Evolutionary conservation across 2,797 vertebrate genomes (phyloP).

Genomic region (Danionella dracula): DNA sequence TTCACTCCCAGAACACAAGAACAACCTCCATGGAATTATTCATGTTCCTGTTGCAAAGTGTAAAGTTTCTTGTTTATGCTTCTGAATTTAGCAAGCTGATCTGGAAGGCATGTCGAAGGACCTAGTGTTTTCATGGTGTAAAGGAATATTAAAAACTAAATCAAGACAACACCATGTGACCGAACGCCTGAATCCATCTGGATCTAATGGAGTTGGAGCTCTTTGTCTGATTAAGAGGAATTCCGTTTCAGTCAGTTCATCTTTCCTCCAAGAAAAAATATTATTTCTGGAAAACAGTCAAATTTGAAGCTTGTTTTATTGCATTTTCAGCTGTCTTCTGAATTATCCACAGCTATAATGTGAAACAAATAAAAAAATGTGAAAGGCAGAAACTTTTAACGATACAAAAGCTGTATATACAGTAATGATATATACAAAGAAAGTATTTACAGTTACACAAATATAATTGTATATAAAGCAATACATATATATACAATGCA

Average conservation of each 20-base stretch:
- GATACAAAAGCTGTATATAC: slow-evolving; percentile 73
- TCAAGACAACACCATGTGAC: neutral
- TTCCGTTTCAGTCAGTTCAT: neutral
- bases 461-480: slow-evolving; percentile 78
- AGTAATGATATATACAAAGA: slow-evolving; percentile 69
- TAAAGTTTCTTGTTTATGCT: neutral
- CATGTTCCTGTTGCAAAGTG: neutral
- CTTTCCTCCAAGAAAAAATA: neutral
- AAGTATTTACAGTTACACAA: slow-evolving; percentile 79
- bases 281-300: neutral
- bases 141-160: neutral
- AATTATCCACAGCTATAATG: no score
- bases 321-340: neutral
- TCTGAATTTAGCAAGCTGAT: neutral
- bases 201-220: neutral
- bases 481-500: slow-evolving; percentile 84
- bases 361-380: neutral
- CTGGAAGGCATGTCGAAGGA: neutral
- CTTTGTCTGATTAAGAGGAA: neutral
- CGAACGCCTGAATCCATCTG: neutral
- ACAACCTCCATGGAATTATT: neutral
- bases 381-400: slow-evolving; percentile 59
- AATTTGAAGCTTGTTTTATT: neutral
- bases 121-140: neutral
- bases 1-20: no score